Percentiles rank a stretch among this genome's conserved stretches.
Conservation (phyloP, 2,888 invertebrate species). For the Tetanocera ferruginea region DNA sequence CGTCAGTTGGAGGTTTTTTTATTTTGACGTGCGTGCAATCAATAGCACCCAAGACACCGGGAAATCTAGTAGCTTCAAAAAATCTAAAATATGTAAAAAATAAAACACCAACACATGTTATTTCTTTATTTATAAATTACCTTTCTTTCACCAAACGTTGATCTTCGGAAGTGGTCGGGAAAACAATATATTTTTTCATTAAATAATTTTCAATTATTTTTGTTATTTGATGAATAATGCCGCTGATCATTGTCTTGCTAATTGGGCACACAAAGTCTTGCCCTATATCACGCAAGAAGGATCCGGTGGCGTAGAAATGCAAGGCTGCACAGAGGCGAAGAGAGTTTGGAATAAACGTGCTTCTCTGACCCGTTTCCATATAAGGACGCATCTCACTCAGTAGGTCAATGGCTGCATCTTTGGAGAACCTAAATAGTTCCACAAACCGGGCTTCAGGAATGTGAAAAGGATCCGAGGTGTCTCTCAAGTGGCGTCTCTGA, state of each 20-base stretch:
- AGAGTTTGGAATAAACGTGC: not conserved
- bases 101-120: not conserved
- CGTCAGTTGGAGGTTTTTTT: slow-evolving; percentile 6
- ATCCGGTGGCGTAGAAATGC: not conserved
- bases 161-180: not conserved
- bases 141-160: slow-evolving; percentile 4
- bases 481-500: too few species aligned
- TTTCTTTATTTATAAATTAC: not conserved
- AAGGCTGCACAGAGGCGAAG: not conserved
- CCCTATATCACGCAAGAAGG: slow-evolving; percentile 15
- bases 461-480: not conserved
- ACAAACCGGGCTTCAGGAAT: not conserved
- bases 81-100: slow-evolving; percentile 12
- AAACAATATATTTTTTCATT: slow-evolving; percentile 5
- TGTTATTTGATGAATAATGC: too few species aligned
- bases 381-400: not conserved
- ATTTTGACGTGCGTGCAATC: slow-evolving; percentile 27
- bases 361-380: not conserved
- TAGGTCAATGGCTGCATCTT: not conserved
- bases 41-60: slow-evolving; percentile 5
- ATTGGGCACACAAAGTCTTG: slow-evolving; percentile 26
- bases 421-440: too few species aligned
- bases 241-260: slow-evolving; percentile 17
- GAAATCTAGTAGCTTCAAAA: slow-evolving; percentile 7
- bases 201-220: slow-evolving; percentile 8